Evolutionary conservation across 2,888 invertebrate genomes (phyloP).

Genomic region (Pristionchus mayeri): DNA sequence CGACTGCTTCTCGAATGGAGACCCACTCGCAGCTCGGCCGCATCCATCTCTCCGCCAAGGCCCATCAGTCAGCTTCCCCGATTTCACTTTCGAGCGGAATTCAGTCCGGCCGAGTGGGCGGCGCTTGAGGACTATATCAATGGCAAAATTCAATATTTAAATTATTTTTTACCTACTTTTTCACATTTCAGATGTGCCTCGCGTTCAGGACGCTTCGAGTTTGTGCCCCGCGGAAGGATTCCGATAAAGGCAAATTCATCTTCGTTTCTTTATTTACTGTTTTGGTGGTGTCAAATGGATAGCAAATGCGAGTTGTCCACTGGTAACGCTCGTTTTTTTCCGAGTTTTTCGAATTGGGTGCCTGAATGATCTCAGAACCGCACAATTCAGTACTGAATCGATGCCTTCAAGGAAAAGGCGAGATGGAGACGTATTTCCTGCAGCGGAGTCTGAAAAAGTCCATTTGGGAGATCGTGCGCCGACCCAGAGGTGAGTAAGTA

Average conservation of each 20-base stretch:
- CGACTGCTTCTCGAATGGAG: constrained; percentile 67
- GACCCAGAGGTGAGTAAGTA: constrained; percentile 60
- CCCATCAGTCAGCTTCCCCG: constrained; percentile 49
- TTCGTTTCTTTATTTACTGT: neutral
- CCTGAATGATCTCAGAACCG: no score
- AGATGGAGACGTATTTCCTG: constrained; percentile 73
- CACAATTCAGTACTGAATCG: no score
- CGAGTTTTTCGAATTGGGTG: no score
- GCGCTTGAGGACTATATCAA: no score
- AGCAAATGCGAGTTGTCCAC: no score
- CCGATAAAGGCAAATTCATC: constrained; percentile 65
- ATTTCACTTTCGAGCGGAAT: no score
- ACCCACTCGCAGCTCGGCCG: constrained; percentile 62
- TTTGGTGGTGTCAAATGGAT: no score
- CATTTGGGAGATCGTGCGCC: constrained; percentile 72
- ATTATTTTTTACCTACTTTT: neutral
- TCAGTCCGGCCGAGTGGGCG: no score
- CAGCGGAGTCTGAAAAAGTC: constrained; percentile 68
- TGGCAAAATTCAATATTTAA: no score
- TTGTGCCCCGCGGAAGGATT: constrained; percentile 67
- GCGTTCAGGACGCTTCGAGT: constrained; percentile 69
- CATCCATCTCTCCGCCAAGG: constrained; percentile 63
- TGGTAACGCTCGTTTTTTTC: no score
- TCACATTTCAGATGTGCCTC: constrained; percentile 61
- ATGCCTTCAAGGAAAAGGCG: constrained; percentile 57